A percentile compares a stretch with the other conserved stretches of the same genome.
Conservation (phyloP, 2,797 vertebrate species). For the Petrocephalus schoutedeni region DNA sequence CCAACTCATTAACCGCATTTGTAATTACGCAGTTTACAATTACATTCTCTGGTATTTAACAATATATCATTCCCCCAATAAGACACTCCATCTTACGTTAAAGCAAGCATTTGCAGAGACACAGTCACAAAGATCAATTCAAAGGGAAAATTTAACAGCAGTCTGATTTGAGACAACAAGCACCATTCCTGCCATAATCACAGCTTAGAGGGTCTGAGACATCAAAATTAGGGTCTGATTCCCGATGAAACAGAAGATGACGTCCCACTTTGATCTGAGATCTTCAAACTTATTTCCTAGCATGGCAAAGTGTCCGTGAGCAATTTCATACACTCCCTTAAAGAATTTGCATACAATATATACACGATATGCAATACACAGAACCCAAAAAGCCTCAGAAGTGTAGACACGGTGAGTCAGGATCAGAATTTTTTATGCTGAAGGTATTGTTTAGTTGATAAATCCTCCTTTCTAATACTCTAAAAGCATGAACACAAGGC, state of each 20-base stretch:
- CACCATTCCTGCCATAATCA: background rate
- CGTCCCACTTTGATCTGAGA: background rate
- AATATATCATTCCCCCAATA: background rate
- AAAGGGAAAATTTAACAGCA: background rate
- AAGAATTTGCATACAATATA: background rate
- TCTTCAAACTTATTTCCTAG: background rate
- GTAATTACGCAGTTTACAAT: slow-evolving; percentile 8
- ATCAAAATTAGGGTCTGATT: background rate
- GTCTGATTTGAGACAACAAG: background rate
- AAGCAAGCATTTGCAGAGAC: background rate
- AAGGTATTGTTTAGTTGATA: slow-evolving; percentile 3
- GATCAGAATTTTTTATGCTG: background rate
- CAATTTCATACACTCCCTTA: background rate
- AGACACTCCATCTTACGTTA: background rate
- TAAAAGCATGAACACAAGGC: background rate
- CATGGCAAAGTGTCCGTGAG: background rate
- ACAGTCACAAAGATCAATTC: background rate
- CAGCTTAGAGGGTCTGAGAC: background rate
- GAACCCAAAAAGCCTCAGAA: background rate
- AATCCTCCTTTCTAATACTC: background rate
- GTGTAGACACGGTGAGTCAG: background rate
- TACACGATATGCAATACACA: background rate
- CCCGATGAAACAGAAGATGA: background rate
- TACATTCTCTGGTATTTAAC: slow-evolving; percentile 19
- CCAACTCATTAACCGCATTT: slow-evolving; percentile 9